These are phyloP conservation scores for Tinea pellionella DNA, from an alignment of 2,888 invertebrate genomes.

Conservation along the genomic window DNA sequence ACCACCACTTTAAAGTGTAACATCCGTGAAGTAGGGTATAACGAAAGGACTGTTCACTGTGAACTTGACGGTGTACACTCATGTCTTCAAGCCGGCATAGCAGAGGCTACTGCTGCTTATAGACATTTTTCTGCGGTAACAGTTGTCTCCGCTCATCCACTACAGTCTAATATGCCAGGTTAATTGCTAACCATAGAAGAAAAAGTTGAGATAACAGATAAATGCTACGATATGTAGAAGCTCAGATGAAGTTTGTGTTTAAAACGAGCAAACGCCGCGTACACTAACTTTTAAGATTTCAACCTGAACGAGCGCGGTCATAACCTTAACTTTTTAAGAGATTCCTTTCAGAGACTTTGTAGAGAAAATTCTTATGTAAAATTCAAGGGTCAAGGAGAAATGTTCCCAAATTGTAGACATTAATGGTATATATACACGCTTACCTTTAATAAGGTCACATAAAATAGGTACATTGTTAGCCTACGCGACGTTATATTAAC, in stretches of 20 bases:
- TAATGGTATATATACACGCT: neutral
- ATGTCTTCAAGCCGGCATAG: too few species aligned
- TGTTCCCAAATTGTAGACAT: neutral
- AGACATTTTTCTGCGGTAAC: too few species aligned
- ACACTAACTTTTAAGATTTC: slow-evolving; percentile 3
- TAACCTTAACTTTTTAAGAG: slow-evolving; percentile 3
- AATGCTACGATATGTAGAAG: neutral
- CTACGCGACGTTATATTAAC: too few species aligned
- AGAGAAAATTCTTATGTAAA: neutral
- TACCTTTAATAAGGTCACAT: neutral
- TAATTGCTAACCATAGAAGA: too few species aligned
- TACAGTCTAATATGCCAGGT: too few species aligned
- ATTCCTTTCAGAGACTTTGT: neutral
- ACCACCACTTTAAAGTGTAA: too few species aligned
- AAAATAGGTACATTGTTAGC: too few species aligned
- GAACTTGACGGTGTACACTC: too few species aligned
- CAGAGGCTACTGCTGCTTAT: too few species aligned
- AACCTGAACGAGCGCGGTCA: neutral
- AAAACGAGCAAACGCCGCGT: neutral
- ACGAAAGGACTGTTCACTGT: too few species aligned
- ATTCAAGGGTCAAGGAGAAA: neutral
- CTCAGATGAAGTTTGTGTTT: neutral
- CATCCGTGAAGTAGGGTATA: too few species aligned
- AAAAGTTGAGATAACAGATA: neutral
- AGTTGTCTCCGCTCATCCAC: too few species aligned